Conservation (phyloP, 2,797 vertebrate species). For the Premnoplex brunnescens region DNA sequence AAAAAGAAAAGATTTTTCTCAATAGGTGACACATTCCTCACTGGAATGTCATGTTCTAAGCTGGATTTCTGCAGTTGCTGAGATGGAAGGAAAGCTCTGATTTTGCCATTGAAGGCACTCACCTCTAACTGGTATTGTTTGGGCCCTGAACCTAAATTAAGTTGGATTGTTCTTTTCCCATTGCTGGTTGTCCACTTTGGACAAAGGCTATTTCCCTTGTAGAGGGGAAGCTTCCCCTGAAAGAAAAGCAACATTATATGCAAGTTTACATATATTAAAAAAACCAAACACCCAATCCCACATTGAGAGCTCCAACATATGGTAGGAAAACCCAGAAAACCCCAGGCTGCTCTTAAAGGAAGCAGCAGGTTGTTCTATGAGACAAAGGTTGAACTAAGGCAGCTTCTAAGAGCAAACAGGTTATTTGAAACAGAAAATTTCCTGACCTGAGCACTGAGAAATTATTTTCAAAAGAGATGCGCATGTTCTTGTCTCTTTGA, state of each 20-base stretch:
- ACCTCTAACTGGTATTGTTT: not conserved
- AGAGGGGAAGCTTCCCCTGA: not conserved
- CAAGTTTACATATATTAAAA: not conserved
- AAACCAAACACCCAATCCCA: not conserved
- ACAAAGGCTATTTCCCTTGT: not conserved
- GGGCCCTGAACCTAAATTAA: not conserved
- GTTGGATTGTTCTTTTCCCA: not conserved
- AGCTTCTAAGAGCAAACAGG: not conserved
- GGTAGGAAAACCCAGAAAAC: not conserved
- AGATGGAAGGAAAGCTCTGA: not conserved
- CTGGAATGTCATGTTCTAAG: not conserved
- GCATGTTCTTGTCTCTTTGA: not conserved
- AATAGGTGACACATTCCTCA: not conserved
- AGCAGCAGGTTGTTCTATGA: not conserved
- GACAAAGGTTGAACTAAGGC: not conserved
- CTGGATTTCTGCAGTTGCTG: not conserved
- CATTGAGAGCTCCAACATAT: not conserved
- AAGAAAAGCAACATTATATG: not conserved
- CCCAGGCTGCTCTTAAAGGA: not conserved
- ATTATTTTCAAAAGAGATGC: not conserved
- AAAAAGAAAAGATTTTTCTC: not conserved
- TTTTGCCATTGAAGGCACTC: not conserved
- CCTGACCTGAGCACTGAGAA: not conserved
- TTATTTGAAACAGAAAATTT: not conserved
- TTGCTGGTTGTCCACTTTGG: not conserved